Conservation (phyloP, 2,888 invertebrate species). For the Bellardia pandia region DNA sequence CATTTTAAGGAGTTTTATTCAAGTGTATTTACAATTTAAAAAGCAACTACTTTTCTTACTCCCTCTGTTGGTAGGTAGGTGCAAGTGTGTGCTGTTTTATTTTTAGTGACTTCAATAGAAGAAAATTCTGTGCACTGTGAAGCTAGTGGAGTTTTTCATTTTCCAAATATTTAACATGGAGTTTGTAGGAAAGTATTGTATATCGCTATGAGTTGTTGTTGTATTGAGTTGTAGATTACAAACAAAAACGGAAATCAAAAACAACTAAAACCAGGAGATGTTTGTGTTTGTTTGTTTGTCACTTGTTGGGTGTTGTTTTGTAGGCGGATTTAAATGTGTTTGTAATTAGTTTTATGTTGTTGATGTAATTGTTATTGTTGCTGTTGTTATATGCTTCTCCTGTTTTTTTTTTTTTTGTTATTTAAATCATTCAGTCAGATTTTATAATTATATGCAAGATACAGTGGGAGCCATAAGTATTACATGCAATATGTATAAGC, state of each 20-base stretch:
- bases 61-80: not conserved
- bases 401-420: constrained; percentile 2
- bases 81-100: constrained; percentile 6
- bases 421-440: constrained; percentile 54
- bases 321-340: constrained; percentile 74
- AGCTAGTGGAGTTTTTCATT: not conserved
- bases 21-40: constrained; percentile 70
- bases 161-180: not conserved
- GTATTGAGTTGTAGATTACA: constrained; percentile 10
- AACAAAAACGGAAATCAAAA: constrained; percentile 52
- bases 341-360: constrained; percentile 75
- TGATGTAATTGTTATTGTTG: constrained; percentile 42
- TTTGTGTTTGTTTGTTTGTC: constrained; percentile 31
- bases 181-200: constrained; percentile 7
- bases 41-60: constrained; percentile 8
- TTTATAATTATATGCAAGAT: constrained; percentile 55
- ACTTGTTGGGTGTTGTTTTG: constrained; percentile 52
- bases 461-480: constrained; percentile 20
- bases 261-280: constrained; percentile 33
- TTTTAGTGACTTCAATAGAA: constrained; percentile 25
- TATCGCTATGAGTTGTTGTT: constrained; percentile 32
- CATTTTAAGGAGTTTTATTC: constrained; percentile 70
- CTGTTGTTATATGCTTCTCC: not conserved
- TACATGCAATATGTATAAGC: too few relatives aligned
- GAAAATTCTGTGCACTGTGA: constrained; percentile 20